phyloP scores from a whole-genome alignment of 1,140 invertebrate genomes.

The Bilobella aurantiaca region DNA sequence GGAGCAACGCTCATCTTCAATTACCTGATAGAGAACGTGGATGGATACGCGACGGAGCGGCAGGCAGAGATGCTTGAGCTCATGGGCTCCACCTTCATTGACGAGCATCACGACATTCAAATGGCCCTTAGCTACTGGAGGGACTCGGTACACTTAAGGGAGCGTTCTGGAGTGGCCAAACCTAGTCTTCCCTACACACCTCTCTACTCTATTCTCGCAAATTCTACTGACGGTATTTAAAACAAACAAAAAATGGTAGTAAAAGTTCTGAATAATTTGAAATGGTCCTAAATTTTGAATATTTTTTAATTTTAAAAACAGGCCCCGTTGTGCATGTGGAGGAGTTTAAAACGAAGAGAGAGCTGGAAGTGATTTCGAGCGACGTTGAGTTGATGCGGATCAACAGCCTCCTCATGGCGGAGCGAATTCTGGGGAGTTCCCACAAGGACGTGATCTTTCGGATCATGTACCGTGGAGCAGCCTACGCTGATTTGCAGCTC shows the following conservation, averaged over 20 bases:
- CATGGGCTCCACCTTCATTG: slow-evolving; percentile 70
- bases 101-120: slow-evolving; percentile 53
- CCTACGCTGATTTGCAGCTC: slow-evolving; percentile 71
- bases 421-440: slow-evolving; percentile 63
- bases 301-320: no score
- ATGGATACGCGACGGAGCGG: slow-evolving; percentile 51
- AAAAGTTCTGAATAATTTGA: background rate
- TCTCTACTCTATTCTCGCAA: background rate
- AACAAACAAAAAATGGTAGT: background rate
- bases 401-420: slow-evolving; percentile 70
- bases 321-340: no score
- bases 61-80: slow-evolving; percentile 73
- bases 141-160: slow-evolving; percentile 50
- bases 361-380: slow-evolving; percentile 57
- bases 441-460: slow-evolving; percentile 76
- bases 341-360: slow-evolving; percentile 60
- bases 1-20: slow-evolving; percentile 71
- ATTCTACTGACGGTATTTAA: background rate
- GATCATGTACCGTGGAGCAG: slow-evolving; percentile 48
- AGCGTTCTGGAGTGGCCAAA: slow-evolving; percentile 15
- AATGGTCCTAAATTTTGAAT: slow-evolving; percentile 19
- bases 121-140: slow-evolving; percentile 48
- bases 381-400: slow-evolving; percentile 70
- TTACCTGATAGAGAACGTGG: slow-evolving; percentile 54
- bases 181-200: slow-evolving; percentile 20